Percentiles rank a stretch among this genome's conserved stretches.
Evolutionary conservation across 2,797 vertebrate genomes (phyloP).

Genomic region (Myripristis jacobus): DNA sequence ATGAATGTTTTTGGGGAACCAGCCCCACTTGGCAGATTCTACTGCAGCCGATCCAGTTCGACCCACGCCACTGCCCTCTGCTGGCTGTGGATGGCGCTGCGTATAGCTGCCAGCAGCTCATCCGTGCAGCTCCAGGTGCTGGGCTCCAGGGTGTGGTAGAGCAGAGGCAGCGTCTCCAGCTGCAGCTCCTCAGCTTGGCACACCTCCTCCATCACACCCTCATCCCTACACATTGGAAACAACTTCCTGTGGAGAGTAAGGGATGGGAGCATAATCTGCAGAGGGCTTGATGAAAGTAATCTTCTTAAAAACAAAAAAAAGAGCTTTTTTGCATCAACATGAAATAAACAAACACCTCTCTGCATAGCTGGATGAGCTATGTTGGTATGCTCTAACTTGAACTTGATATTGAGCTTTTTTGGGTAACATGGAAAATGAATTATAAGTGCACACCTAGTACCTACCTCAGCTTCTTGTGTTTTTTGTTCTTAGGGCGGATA

Average conservation of each 20-base stretch:
- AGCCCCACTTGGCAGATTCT: slow-evolving; percentile 14
- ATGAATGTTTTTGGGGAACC: not conserved
- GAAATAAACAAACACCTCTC: not conserved
- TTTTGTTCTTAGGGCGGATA: slow-evolving; percentile 84
- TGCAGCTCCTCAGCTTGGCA: slow-evolving; percentile 82
- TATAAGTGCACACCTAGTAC: slow-evolving; percentile 34
- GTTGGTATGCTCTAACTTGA: not conserved
- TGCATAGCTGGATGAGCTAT: not conserved
- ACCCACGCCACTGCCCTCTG: slow-evolving; percentile 83
- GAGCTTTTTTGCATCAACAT: not conserved
- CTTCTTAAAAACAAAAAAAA: no score
- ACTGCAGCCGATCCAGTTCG: slow-evolving; percentile 79
- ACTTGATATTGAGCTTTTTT: not conserved
- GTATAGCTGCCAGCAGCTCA: slow-evolving; percentile 78
- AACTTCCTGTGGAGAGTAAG: slow-evolving; percentile 77
- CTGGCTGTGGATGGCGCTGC: slow-evolving; percentile 75
- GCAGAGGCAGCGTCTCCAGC: slow-evolving; percentile 82
- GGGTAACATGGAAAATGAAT: not conserved
- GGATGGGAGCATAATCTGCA: not conserved
- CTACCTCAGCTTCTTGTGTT: slow-evolving; percentile 81
- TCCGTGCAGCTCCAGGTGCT: slow-evolving; percentile 81
- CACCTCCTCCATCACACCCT: slow-evolving; percentile 78
- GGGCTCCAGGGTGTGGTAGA: slow-evolving; percentile 79
- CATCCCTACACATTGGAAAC: slow-evolving; percentile 74
- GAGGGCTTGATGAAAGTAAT: not conserved